Evolutionary conservation across 37 sponge, comb jelly and placozoan genomes (phyloP), one percentile per base, ranked within the genome.

Genomic region (Agelas oroides): DNA sequence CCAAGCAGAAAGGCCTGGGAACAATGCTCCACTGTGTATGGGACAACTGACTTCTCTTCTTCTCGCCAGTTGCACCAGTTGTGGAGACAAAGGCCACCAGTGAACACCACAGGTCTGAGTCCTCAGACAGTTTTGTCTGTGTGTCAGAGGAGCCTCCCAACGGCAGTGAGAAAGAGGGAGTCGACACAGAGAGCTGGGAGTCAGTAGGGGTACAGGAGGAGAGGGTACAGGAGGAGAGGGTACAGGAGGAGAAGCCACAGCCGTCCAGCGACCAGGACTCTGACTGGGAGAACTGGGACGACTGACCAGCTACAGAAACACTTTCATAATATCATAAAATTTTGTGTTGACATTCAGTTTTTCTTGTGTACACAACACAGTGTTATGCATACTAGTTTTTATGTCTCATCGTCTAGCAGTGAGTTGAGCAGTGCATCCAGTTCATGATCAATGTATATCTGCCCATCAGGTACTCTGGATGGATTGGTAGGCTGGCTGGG

Each of bases 91-190:
- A 67, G 6, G 1, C 37, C 35, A 21, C 35, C 14, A 36, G 61
- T 71, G 62, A 82, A 15, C 75, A 75, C 64, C 80, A 77, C 25
- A 57, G 80, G 0, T 86, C 87, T 35, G 87, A 72, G 37, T 86
- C 87, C 40, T 81, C 88, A 27, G 90, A 89, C 33, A 89, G 90
- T 72, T 89, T 89, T 63, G 74, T 89, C 23, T 89, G 90, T 65
- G 79, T 89, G 23, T 64, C 79, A 21, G 90, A 89, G 32, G 84
- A 81, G 24, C 39, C 79, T 30, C 52, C 57, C 14, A 14, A 24
- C 16, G 77, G 59, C 31, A 56, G 63, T 35, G 79, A 78, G 36
- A 38, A 53, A 23, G 37, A 23, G 31, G 20, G 28, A 31, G 61
- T 19, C 0, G 77, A 76, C 24, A 36, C 61, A 13, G 77, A 76